Conservation (phyloP, 2,113 vertebrate species). For the Aramus guarauna region DNA sequence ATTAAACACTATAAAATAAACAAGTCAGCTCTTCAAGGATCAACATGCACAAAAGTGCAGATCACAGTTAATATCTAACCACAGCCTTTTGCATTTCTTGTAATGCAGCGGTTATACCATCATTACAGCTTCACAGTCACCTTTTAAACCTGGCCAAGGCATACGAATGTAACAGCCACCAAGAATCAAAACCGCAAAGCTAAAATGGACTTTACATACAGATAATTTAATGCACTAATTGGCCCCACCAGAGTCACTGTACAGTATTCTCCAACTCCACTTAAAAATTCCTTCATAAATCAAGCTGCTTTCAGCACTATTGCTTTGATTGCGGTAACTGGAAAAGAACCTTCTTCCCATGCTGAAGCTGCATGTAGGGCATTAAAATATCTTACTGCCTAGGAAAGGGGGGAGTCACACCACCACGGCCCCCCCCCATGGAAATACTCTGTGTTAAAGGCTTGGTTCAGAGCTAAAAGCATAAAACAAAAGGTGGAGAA, state of each 20-base stretch:
- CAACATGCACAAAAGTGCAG: background rate
- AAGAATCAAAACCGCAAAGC: background rate
- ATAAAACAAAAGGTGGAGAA: background rate
- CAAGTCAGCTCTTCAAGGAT: conserved; percentile 24
- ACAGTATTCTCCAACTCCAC: background rate
- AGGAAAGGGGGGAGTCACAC: background rate
- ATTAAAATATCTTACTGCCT: background rate
- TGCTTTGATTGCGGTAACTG: background rate
- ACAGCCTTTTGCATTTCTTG: background rate
- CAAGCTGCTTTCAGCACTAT: background rate
- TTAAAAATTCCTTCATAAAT: background rate
- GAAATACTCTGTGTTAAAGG: background rate
- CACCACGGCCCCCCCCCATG: too few relatives aligned
- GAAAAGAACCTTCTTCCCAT: background rate
- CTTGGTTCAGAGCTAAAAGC: background rate
- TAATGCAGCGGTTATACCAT: background rate
- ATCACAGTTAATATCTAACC: conserved; percentile 43
- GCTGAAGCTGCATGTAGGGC: background rate
- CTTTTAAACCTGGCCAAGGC: background rate
- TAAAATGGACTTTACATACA: background rate
- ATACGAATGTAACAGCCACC: background rate
- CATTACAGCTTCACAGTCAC: background rate
- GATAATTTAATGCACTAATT: background rate
- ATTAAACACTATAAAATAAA: conserved; percentile 61
- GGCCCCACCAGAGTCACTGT: background rate